A percentile compares a stretch with the other conserved stretches of the same genome.
Evolutionary conservation across 2,113 vertebrate genomes (phyloP).

Genomic region (Campylorhamphus procurvoides): DNA sequence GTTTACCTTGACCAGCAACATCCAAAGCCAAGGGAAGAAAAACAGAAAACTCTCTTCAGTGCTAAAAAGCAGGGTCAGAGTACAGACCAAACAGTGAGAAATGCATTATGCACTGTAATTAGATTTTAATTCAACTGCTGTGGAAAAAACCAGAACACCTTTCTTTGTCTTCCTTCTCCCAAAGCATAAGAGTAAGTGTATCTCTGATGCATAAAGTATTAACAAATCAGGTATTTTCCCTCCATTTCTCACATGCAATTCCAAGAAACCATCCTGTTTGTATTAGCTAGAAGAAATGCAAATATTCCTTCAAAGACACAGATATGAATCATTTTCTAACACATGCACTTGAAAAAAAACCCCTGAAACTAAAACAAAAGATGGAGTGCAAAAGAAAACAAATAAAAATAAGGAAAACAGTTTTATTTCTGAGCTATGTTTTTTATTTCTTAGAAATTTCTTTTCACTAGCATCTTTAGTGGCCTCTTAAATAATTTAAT

Average conservation of each 20-base stretch:
- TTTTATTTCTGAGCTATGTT: background rate
- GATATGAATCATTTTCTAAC: background rate
- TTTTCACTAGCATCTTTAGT: background rate
- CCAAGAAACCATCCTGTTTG: background rate
- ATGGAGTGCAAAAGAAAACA: background rate
- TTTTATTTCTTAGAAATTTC: background rate
- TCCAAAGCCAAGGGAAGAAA: background rate
- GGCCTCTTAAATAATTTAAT: background rate
- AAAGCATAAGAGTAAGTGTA: background rate
- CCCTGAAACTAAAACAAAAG: background rate
- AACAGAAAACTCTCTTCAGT: background rate
- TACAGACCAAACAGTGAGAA: background rate
- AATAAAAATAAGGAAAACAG: background rate
- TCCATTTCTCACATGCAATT: background rate
- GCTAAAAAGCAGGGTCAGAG: background rate
- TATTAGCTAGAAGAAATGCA: background rate
- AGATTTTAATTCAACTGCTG: background rate
- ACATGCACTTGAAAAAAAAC: background rate
- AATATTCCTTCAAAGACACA: background rate
- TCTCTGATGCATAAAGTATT: background rate
- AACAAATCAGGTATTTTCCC: background rate
- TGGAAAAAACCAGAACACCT: background rate
- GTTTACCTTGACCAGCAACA: background rate
- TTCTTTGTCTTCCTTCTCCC: background rate
- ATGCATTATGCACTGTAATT: fast-evolving